Base-by-base conservation (phyloP, 2,797 vertebrate genomes). In the Sphenodon punctatus region DNA sequence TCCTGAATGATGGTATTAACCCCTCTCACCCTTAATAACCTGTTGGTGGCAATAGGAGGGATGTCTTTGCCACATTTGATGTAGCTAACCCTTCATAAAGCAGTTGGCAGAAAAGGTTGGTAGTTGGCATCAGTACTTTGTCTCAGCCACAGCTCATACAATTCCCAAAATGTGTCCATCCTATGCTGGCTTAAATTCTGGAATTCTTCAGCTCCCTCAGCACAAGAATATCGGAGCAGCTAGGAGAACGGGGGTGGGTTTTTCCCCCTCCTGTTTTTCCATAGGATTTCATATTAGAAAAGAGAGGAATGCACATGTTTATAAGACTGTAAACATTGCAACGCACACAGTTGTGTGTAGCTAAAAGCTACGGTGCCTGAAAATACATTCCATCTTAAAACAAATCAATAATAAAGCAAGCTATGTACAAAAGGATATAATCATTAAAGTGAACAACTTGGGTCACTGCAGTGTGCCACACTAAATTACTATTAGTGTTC, bases 21-120 rank as follows among this genome's bases (percentile, higher is more conserved):
- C n/a, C n/a, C n/a, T n/a, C n/a, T n/a, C n/a, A n/a, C n/a, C n/a
- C n/a, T n/a, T n/a, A n/a, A n/a, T n/a, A n/a, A n/a, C n/a, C n/a
- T n/a, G n/a, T n/a, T n/a, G n/a, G n/a, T n/a, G n/a, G n/a, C n/a
- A n/a, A n/a, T n/a, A n/a, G n/a, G n/a, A n/a, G 42, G 39, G 83
- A 23, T 5, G 41, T 46, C 34, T 82, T 75, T 53, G 53, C 36
- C 69, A 87, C 75, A 42, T 27, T 38, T 84, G 8, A 67, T 48
- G 84, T 79, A 76, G 61, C 27, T 80, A 27, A 16, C 30, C 61
- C 80, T 90, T 12, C 46, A 14, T 19, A 80, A 67, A 82, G 70
- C 84, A 80, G 84, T 75, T 88, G 90, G 69, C 84, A 77, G 80
- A 53, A 86, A 84, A 86, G 64, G 23, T 65, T 64, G 73, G 75